Evolutionary conservation across 2,113 vertebrate genomes (phyloP).

Genomic region (Nipponia nippon): DNA sequence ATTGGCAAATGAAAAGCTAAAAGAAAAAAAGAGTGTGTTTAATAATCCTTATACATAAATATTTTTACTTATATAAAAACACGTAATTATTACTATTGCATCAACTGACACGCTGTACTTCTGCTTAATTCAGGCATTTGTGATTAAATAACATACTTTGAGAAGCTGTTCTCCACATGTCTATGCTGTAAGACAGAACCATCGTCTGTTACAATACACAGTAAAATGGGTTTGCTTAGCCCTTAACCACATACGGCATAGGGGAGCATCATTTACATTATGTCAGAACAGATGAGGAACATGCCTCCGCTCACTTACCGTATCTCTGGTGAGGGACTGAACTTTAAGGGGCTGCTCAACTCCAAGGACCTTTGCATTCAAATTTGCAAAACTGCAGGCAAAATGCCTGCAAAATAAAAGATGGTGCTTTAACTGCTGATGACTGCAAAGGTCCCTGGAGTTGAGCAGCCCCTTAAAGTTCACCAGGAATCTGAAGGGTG

Average conservation of each 20-base stretch:
- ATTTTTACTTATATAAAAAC: not conserved
- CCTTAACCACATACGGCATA: fast-evolving
- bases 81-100: not conserved
- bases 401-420: not conserved
- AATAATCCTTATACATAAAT: not conserved
- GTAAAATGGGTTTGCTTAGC: not conserved
- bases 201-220: not conserved
- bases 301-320: not conserved
- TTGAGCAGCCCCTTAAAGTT: not conserved
- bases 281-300: not conserved
- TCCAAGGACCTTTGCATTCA: too few relatives aligned
- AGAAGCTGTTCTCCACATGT: not conserved
- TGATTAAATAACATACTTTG: not conserved
- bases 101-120: not conserved
- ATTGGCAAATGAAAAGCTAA: constrained; percentile 98
- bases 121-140: not conserved
- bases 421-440: not conserved
- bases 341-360: not conserved
- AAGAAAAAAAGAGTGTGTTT: not conserved
- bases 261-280: not conserved
- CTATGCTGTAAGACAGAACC: not conserved
- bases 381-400: too few relatives aligned
- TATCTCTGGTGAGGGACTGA: not conserved
- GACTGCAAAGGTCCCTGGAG: not conserved
- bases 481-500: not conserved